Evolutionary conservation across 2,888 invertebrate species (phyloP).

Genomic region (Ecliptopera silaceata): DNA sequence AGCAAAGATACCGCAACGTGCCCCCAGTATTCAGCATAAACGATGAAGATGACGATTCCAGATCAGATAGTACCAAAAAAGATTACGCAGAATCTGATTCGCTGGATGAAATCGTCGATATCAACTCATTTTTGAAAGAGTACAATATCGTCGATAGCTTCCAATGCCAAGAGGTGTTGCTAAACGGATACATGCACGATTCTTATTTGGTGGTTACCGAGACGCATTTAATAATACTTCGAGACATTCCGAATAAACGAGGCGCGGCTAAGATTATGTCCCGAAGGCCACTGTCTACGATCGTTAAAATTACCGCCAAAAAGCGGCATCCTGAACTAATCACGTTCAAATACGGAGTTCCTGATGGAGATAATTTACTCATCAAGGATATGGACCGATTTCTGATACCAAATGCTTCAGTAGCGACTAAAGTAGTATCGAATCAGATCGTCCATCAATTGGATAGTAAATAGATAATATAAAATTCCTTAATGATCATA

Average conservation of each 20-base stretch:
- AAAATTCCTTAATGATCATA: slow-evolving; percentile 11
- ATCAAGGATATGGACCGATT: slow-evolving; percentile 96
- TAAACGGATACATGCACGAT: slow-evolving; percentile 94
- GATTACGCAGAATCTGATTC: slow-evolving; percentile 84
- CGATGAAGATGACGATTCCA: slow-evolving; percentile 86
- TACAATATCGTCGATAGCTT: slow-evolving; percentile 93
- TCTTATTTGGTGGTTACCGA: slow-evolving; percentile 94
- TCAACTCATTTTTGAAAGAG: slow-evolving; percentile 91
- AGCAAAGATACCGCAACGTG: slow-evolving; percentile 94
- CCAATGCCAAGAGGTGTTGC: slow-evolving; percentile 95
- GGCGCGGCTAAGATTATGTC: slow-evolving; percentile 94
- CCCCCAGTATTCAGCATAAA: slow-evolving; percentile 97
- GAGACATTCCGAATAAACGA: slow-evolving; percentile 89
- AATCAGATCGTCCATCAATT: slow-evolving; percentile 88
- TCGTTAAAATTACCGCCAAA: slow-evolving; percentile 98
- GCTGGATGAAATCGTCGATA: slow-evolving; percentile 89
- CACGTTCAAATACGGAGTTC: slow-evolving; percentile 97
- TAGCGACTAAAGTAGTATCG: slow-evolving; percentile 94
- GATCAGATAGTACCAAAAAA: slow-evolving; percentile 56
- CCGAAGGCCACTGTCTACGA: slow-evolving; percentile 93
- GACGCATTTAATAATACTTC: slow-evolving; percentile 92
- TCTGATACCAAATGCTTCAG: slow-evolving; percentile 94
- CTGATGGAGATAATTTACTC: slow-evolving; percentile 89
- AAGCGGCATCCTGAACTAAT: slow-evolving; percentile 97
- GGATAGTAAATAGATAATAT: slow-evolving; percentile 61